phyloP scores from a whole-genome alignment of 2,888 invertebrate species.

The Tenodera sinensis region DNA sequence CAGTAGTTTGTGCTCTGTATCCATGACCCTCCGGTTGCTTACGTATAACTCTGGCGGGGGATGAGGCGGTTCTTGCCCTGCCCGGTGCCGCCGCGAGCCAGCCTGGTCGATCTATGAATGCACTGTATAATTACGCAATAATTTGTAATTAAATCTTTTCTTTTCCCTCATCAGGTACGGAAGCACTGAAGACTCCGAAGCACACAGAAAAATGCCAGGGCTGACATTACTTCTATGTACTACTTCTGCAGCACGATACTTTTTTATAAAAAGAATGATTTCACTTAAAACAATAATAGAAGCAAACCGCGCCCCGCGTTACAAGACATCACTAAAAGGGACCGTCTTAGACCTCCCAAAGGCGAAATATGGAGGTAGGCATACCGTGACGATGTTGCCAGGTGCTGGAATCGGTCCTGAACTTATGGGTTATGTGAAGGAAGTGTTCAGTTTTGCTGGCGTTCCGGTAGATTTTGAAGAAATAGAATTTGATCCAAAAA shows the following conservation, averaged over 20 bases:
- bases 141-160: neutral
- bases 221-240: neutral
- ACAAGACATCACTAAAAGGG: neutral
- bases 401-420: neutral
- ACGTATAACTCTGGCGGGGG: too few relatives aligned
- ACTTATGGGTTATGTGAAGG: neutral
- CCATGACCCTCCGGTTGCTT: too few relatives aligned
- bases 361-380: neutral
- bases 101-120: too few relatives aligned
- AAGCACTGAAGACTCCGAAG: neutral
- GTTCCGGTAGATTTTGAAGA: neutral
- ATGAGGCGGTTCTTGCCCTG: too few relatives aligned
- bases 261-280: neutral
- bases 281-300: neutral
- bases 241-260: neutral
- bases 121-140: too few relatives aligned
- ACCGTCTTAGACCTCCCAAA: neutral
- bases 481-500: neutral
- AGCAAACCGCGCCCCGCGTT: neutral
- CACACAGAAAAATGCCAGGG: neutral
- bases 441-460: neutral
- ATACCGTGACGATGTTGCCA: neutral
- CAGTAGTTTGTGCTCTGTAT: too few relatives aligned
- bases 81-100: too few relatives aligned
- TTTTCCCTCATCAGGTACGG: neutral